Evolutionary conservation across 2,113 vertebrate species (phyloP).

Genomic region (Takifugu flavidus): DNA sequence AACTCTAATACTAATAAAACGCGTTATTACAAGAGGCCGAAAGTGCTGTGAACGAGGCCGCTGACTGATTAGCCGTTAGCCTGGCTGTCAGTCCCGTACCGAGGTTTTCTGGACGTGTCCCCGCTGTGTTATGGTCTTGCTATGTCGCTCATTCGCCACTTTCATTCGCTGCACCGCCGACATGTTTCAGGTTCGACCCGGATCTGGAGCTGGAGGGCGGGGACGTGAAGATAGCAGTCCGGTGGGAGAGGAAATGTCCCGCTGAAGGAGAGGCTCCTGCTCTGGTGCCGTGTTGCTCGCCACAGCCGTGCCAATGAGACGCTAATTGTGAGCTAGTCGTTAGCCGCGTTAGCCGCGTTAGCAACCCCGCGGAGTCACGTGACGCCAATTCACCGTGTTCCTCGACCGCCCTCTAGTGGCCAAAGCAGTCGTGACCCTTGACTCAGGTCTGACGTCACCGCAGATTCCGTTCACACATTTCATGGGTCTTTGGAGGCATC

Average conservation of each 20-base stretch:
- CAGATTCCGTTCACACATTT: no score
- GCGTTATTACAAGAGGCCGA: no score
- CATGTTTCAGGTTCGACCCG: constrained; percentile 54
- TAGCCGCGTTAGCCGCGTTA: constrained; percentile 5
- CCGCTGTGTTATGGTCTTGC: constrained; percentile 80
- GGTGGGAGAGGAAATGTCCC: not conserved
- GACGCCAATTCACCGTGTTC: not conserved
- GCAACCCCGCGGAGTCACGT: constrained; percentile 52
- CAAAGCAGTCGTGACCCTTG: not conserved
- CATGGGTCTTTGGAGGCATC: not conserved
- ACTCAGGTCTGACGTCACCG: no score
- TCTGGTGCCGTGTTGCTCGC: not conserved
- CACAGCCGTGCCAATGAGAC: not conserved
- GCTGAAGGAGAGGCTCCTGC: not conserved
- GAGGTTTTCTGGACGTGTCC: constrained; percentile 78
- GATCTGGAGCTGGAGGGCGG: constrained; percentile 17
- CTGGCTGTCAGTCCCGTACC: constrained; percentile 68
- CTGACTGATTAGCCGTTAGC: no score
- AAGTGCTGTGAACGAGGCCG: no score
- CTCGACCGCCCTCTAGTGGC: constrained; percentile 16
- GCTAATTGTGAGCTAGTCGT: constrained; percentile 12
- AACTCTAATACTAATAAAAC: no score
- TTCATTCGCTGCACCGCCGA: constrained; percentile 82
- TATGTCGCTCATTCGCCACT: constrained; percentile 81
- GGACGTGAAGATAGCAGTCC: constrained; percentile 3